Evolutionary conservation across 1,140 invertebrate genomes (phyloP), one percentile per base, ranked within the genome.

Genomic region (Pseudomyrmex cubaensis): DNA sequence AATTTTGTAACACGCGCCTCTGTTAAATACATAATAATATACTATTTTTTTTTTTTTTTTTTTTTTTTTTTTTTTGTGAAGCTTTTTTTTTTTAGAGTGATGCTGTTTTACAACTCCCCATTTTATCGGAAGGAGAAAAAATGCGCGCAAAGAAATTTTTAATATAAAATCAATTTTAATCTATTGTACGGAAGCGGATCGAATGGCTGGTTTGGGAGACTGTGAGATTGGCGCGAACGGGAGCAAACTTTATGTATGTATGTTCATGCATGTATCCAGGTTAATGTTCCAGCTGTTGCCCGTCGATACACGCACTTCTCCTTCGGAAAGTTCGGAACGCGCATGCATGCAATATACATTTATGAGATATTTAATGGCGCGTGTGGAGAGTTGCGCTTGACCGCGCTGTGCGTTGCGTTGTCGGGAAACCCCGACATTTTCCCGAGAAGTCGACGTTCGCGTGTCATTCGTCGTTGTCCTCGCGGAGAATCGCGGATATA

Each of bases 211-310:
- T 35, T 35, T 4, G 63, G 59, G 64, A 64, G 63, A 12, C 59
- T 17, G 50, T 17, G 50, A 17, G 48, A 35, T 48, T 25, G 59
- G 63, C 5, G 61, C 13, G 48, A 52, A 74, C 7, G 25, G 59
- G 12, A 35, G 5, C 35, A 35, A 35, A 35, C 5, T 35, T 35
- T 35, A 35, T 48, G 54, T 46, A 72, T 66, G 59, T 61, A 25
- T 50, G 50, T 72, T 59, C 15, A 25, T 69, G 15, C 17, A 69
- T 56, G 62, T 67, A 77, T 80, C 22, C 44, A 78, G 54, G 64
- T 78, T 70, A 78, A 70, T 50, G 54, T 72, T 44, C 54, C 44
- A 80, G 64, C 54, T 59, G 76, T 80, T 80, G 52, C 44, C 44
- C 12, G 25, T 69, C 75, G 52, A 78, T 70, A 80, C 35, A 20